Evolutionary conservation across 1,140 invertebrate genomes (phyloP), one percentile per base, ranked within the genome.

Genomic region (Drosophila trapezifrons): DNA sequence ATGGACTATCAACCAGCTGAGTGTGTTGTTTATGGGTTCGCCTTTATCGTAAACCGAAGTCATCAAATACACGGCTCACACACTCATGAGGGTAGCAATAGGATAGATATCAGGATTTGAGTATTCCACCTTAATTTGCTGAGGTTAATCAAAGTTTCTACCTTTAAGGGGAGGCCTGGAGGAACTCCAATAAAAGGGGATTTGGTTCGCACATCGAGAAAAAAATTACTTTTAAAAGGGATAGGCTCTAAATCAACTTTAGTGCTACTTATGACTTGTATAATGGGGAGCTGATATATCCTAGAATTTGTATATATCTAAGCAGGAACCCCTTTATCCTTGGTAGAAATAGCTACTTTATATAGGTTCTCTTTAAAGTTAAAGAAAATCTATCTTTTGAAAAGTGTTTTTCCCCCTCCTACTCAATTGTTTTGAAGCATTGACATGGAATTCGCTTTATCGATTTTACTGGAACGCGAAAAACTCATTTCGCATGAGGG

Each of bases 31-130:
- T 71, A 71, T 71, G 51, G 51, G 32, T 17, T 40, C 35, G 65
- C 37, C 52, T 71, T 71, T 58, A 72, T 71, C 69, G 65, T 47
- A 71, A 71, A 70, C 67, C 67, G 20, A 70, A 70, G 65, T 47
- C 65, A 71, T 70, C 51, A 70, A 70, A 71, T 71, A 58, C 20
- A 57, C 52, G 20, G 51, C 52, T 47, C 10, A 27, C 42, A 71
- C 42, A 27, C 65, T 66, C 52, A 58, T 58, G 20, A 29, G 66
- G 69, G 65, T 58, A 37, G 43, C 60, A 35, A 66, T 66, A 9
- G 29, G 35, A 43, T 27, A 69, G 65, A 52, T 66, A 69, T 69
- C 62, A 27, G 29, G 37, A 67, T 35, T 66, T 66, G 20, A 54
- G 65, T 69, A 42, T 49, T 42, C 38, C 20, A 71, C 69, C 69